Evolutionary conservation across 2,113 vertebrate genomes (phyloP), one percentile per base, ranked within the genome.

Genomic region (Zosterops hypoxanthus): DNA sequence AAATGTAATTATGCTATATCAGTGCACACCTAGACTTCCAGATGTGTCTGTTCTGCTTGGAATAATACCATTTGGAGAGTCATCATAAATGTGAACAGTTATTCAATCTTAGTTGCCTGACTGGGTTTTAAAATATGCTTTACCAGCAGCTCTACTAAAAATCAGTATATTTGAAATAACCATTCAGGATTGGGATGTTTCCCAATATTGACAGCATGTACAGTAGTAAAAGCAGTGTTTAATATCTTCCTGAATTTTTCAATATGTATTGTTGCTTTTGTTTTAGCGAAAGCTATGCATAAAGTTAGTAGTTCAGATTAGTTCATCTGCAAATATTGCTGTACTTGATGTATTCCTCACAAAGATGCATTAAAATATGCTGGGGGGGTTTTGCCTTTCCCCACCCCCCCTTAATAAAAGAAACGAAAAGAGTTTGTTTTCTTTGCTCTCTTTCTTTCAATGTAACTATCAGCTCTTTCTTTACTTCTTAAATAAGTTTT

Each of bases 361-460:
- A 89, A 42, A 70, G 36, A 5, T 23, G 12, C 22, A 50, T 79
- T 14, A 50, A 42, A 63, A 25, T 66, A 7, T 64, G 11, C 20
- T 9, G 10, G 14, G 5, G 23, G 3, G 0, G 4, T 11, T 64
- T 61, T 52, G 5, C 12, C 7, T 39, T 39, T 12, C 39, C 39
- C 39, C 39, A 11, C 39, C 39, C 39, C 39, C 39, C 9, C 11
- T 64, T 50, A 36, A 31, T 70, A 41, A 47, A 61, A 77, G 19
- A 59, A 72, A 49, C 24, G 3, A 20, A 15, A 64, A 34, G 17
- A 22, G 3, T 13, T 50, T 68, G 5, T 47, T 85, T 83, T 64
- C 26, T 69, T 73, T 69, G 4, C 39, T 52, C 0, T 33, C 22
- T 84, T 83, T 44, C 28, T 49, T 77, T 9, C 11, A 21, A 8